Base-by-base conservation (phyloP, 1,140 invertebrate species). In the Sinella curviseta region DNA sequence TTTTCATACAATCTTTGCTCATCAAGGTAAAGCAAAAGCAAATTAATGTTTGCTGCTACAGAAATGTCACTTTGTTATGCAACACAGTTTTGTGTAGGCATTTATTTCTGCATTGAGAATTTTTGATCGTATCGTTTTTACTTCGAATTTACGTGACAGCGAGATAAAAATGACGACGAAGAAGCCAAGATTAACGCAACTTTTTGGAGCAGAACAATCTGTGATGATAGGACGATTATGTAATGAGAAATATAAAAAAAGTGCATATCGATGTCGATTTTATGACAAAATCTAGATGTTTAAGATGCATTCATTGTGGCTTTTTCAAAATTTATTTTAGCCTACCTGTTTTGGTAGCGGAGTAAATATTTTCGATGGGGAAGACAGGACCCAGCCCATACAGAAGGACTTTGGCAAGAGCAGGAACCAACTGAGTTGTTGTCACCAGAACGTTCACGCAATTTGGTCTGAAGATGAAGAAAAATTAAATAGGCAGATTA, bases 361-460 rank as follows among this genome's bases (percentile, higher is more conserved):
- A 97, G 88, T 99, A 99, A 84, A 99, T 95, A 87, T 99, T 98
- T 85, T 99, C 97, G 79, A 98, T 95, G 39, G 94, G 93, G 87
- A 99, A 99, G 60, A 97, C 92, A 39, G 93, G 93, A 1, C 96
- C 96, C 20, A 99, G 90, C 0, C 95, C 95, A 85, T 96, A 98
- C 0, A 99, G 89, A 28, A 99, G 87, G 2, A 98, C 93, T 89
- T 98, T 99, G 33, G 96, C 94, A 17, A 99, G 87, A 1, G 96
- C 94, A 34, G 95, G 95, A 65, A 98, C 95, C 77, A 99, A 89
- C 85, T 98, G 96, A 0, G 95, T 97, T 1, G 94, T 96, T 75
- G 97, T 98, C 35, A 99, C 96, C 84, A 99, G 88, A 1, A 99
- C 95, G 87, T 99, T 99, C 8, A 98, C 93, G 89, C 95, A 97